Base-by-base conservation (phyloP, 1,140 invertebrate species). In the Asobara japonica region DNA sequence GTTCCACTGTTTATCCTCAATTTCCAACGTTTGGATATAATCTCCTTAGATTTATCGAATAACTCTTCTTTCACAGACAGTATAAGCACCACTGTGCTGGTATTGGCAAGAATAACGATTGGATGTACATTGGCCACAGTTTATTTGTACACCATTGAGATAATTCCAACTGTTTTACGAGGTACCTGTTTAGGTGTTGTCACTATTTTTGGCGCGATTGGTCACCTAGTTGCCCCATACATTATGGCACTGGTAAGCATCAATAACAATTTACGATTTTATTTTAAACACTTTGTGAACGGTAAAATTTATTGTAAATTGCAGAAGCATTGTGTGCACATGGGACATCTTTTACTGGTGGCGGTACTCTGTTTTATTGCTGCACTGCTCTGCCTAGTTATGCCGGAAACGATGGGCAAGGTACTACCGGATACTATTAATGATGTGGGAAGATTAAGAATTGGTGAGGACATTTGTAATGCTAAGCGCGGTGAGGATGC, bases 331-430 rank as follows among this genome's bases (percentile, higher is more conserved):
- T 64, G 27, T 51, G 20, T 65, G 30, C 25, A 16, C 4, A 67
- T 70, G 65, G 75, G 68, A 29, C 65, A 74, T 2, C 20, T 71
- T 0, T 61, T 72, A 16, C 29, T 79, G 27, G 38, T 62, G n/a
- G 78, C 77, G 62, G 66, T 77, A 2, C 38, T 83, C 0, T 81
- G 80, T 41, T 27, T 93, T 7, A 77, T 91, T 2, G 90, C 91
- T 2, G 91, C 89, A 16, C 82, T 85, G 8, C 76, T 92, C 13
- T 89, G 89, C 71, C 78, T 93, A 29, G 86, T 87, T 30, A 89
- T 93, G 22, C 93, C 93, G 0, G 93, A 94, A 87, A 94, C 93
- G 0, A 82, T 90, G 2, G 85, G 89, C 76, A 88, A 87, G 69
- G 84, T 89, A 31, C 80, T 94, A 41, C 93, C 92, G 0, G 92